phyloP scores from a whole-genome alignment of 2,888 invertebrate genomes.

The Branchellion lobata region DNA sequence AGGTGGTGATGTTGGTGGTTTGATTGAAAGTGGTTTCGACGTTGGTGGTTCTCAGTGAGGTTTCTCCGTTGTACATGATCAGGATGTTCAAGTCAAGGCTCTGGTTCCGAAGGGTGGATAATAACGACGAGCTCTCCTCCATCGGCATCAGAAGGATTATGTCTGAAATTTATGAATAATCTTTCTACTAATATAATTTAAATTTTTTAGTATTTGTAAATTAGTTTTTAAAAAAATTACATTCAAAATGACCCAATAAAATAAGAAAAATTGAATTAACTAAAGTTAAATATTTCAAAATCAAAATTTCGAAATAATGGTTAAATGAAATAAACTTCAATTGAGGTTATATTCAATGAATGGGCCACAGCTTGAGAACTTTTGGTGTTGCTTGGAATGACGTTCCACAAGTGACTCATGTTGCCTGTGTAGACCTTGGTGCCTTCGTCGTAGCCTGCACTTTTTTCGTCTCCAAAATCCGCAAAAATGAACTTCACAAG shows the following conservation, averaged over 20 bases:
- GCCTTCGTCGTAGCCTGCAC: not conserved
- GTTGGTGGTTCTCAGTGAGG: constrained; percentile 7
- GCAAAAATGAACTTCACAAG: constrained; percentile 13
- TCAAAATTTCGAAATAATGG: not conserved
- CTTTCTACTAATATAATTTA: too few species aligned
- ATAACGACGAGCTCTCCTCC: not conserved
- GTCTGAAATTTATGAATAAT: too few species aligned
- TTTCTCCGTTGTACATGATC: constrained; percentile 5
- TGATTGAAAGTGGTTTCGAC: not conserved
- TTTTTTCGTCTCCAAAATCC: not conserved
- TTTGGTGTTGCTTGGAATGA: not conserved
- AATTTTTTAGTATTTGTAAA: too few species aligned
- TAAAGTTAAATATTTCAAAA: too few species aligned
- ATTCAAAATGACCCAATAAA: too few species aligned
- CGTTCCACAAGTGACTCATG: constrained; percentile 10
- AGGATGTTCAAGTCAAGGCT: not conserved
- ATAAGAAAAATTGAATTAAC: too few species aligned
- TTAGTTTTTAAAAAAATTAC: too few species aligned
- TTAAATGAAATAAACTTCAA: too few species aligned
- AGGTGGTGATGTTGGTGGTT: not conserved
- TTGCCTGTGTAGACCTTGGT: not conserved
- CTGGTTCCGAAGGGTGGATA: constrained; percentile 1
- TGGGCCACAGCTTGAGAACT: too few species aligned
- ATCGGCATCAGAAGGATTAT: constrained; percentile 10
- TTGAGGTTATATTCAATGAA: too few species aligned